phyloP scores from a whole-genome alignment of 2,888 invertebrate species.

The Aleiodes alternator region DNA sequence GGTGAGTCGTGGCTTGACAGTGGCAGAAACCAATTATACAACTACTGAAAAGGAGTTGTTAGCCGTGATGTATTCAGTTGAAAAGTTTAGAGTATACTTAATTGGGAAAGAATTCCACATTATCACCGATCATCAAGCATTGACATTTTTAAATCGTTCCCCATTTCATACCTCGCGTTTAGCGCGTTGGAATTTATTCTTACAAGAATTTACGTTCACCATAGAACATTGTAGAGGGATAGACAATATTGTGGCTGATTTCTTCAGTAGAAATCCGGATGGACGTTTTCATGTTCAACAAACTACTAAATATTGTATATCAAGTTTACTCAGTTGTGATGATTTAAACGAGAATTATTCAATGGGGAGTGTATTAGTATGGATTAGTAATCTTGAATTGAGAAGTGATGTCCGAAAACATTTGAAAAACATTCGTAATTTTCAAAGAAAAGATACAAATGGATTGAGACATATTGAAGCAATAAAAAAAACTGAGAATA shows the following conservation, averaged over 20 bases:
- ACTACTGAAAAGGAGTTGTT: conserved; percentile 60
- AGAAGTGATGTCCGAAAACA: conserved; percentile 4
- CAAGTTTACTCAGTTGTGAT: neutral
- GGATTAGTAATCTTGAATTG: conserved; percentile 3
- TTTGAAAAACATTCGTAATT: conserved; percentile 22
- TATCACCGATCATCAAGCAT: conserved; percentile 60
- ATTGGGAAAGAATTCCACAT: conserved; percentile 54
- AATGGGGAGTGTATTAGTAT: conserved; percentile 11
- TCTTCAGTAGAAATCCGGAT: conserved; percentile 58
- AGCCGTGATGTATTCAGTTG: conserved; percentile 57
- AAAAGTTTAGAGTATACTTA: conserved; percentile 61
- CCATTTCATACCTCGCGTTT: conserved; percentile 56
- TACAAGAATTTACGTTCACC: conserved; percentile 59
- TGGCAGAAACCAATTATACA: conserved; percentile 54
- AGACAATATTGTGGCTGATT: conserved; percentile 61
- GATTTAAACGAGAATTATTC: neutral
- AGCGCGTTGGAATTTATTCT: conserved; percentile 58
- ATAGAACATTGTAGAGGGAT: conserved; percentile 57
- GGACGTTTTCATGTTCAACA: conserved; percentile 35
- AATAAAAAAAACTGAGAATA: neutral
- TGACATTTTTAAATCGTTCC: conserved; percentile 60
- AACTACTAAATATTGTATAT: neutral
- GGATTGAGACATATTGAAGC: neutral
- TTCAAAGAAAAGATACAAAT: neutral
- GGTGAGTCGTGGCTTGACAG: no score